Base-by-base conservation (phyloP, 2,113 vertebrate genomes). In the Cyanocitta stelleri region DNA sequence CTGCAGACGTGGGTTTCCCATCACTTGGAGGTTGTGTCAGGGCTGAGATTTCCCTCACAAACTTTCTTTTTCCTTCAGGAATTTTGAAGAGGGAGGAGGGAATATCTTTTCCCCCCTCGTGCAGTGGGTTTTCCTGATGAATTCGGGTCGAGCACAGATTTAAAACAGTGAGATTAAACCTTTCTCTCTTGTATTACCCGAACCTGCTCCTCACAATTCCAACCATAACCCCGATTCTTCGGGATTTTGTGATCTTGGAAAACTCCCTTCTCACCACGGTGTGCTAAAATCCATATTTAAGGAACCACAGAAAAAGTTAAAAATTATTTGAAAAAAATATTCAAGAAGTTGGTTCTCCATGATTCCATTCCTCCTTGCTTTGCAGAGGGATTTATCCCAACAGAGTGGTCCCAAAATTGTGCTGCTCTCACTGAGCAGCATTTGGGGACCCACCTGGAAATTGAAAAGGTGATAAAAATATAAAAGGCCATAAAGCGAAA, bases 1-100 rank as follows among this genome's bases (percentile, higher is more conserved):
- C 51, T 33, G 26, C 33, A 94, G 85, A 87, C 3, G 1, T 85
- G 77, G 91, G 87, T 96, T 97, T 97, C 82, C 85, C 87, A 77
- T 87, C 82, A 55, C 82, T 85, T 23, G 83, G 89, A 96, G 87
- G 71, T 61, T 88, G 69, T 30, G 41, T 35, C 72, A 79, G 61
- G 85, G 46, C 58, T 92, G 88, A 73, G 16, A 78, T 96, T 98
- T 97, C 91, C 93, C 93, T 94, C 89, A 52, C 74, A 88, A 96
- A 94, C 30, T 55, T 93, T 68, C 30, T 68, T 90, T 94, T 96
- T 85, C 92, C 81, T 93, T 76, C 41, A 81, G 88, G 75, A 84
- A 63, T 75, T 71, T 56, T 49, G 61, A 87, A 67, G n/a, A 54
- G 62, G 56, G 81, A 83, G 67, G 32, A 84, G 48, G 58, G 68